Evolutionary conservation across 2,113 vertebrate species (phyloP).

Genomic region (Glaucidium brasilianum): DNA sequence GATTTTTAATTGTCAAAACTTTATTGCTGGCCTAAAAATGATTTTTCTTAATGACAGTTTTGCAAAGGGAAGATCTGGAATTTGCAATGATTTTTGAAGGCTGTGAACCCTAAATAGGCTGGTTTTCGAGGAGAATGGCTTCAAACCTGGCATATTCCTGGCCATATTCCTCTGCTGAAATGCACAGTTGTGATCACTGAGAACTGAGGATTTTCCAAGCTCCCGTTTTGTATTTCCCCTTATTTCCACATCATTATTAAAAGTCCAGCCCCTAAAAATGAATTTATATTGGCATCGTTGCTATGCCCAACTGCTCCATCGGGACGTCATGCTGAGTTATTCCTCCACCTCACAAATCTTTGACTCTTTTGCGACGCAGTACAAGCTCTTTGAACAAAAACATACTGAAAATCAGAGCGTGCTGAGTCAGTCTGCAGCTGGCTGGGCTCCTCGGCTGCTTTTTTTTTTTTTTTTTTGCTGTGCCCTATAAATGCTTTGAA

Average conservation of each 20-base stretch:
- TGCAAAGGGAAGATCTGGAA: background rate
- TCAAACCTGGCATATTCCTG: background rate
- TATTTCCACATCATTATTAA: background rate
- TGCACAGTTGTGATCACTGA: background rate
- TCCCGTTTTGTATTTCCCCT: background rate
- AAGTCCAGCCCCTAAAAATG: background rate
- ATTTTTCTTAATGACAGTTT: background rate
- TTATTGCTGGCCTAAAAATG: background rate
- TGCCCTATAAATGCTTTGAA: background rate
- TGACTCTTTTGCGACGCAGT: background rate
- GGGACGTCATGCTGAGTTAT: rapidly evolving
- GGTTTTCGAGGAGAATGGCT: background rate
- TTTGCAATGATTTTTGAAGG: background rate
- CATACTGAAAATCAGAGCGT: background rate
- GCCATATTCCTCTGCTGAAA: background rate
- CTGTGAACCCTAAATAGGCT: background rate
- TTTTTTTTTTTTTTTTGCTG: background rate
- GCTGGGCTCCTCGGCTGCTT: background rate
- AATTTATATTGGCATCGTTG: background rate
- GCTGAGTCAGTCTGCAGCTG: rapidly evolving
- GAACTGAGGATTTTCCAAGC: rapidly evolving
- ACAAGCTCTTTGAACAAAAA: background rate
- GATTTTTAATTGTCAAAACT: background rate
- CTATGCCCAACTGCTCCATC: background rate
- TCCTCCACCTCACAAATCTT: background rate